These are phyloP conservation scores for Myotis daubentonii DNA, from an alignment of 2,797 vertebrate genomes.

Conservation along the genomic window DNA sequence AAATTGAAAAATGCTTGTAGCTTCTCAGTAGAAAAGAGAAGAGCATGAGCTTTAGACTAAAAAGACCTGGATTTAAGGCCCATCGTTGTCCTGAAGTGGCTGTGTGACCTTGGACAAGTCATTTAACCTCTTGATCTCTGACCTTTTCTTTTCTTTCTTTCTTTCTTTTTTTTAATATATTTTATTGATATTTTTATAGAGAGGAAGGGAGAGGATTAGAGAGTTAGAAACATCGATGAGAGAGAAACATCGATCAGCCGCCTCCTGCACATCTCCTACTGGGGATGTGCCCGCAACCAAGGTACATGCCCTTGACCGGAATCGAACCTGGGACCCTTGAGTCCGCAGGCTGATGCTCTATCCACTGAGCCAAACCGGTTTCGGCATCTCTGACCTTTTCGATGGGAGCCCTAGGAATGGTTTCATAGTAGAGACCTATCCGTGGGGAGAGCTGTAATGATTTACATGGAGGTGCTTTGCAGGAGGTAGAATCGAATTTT, in stretches of 20 bases:
- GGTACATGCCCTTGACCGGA: too few relatives aligned
- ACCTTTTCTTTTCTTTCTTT: too few relatives aligned
- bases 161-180: too few relatives aligned
- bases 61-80: neutral
- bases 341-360: too few relatives aligned
- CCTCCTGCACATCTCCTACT: too few relatives aligned
- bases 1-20: neutral
- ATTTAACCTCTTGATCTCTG: neutral
- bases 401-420: neutral
- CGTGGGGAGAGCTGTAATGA: neutral
- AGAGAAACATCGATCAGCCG: too few relatives aligned
- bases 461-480: neutral
- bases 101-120: neutral
- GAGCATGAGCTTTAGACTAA: neutral
- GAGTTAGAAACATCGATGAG: too few relatives aligned
- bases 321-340: too few relatives aligned
- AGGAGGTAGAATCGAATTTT: neutral
- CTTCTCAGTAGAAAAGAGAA: neutral
- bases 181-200: too few relatives aligned
- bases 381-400: neutral
- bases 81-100: neutral
- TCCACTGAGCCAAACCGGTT: too few relatives aligned
- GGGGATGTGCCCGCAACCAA: too few relatives aligned
- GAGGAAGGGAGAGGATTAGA: too few relatives aligned
- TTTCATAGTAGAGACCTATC: neutral